These are phyloP conservation scores for Esox lucius DNA, from an alignment of 2,797 vertebrate species.

Conservation along the genomic window DNA sequence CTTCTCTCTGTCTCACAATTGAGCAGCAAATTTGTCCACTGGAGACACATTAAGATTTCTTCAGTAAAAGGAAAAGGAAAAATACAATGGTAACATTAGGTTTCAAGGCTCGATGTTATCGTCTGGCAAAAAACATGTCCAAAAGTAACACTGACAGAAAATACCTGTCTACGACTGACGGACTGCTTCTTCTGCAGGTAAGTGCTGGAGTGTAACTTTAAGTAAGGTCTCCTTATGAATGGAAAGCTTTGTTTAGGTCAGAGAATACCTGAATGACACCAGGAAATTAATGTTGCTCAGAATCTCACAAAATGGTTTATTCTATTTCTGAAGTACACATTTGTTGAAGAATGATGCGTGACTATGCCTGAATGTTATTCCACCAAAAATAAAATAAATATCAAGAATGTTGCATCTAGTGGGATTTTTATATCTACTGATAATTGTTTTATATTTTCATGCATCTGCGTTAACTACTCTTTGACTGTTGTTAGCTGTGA, in stretches of 20 bases:
- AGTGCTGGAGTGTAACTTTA: slow-evolving; percentile 20
- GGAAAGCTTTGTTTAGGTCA: slow-evolving; percentile 51
- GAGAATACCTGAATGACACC: slow-evolving; percentile 53
- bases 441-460: background rate
- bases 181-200: slow-evolving; percentile 7
- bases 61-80: background rate
- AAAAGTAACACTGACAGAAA: slow-evolving; percentile 20
- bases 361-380: background rate
- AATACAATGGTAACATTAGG: background rate
- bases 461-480: background rate
- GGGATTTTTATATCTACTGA: background rate
- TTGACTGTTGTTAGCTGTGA: background rate
- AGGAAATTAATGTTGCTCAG: background rate
- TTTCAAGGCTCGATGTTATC: background rate
- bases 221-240: slow-evolving; percentile 20
- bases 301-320: background rate
- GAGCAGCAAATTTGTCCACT: slow-evolving; percentile 5
- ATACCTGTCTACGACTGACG: slow-evolving; percentile 23
- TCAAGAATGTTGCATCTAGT: background rate
- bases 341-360: background rate
- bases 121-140: slow-evolving; percentile 11
- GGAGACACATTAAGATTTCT: background rate
- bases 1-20: background rate
- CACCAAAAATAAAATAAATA: background rate
- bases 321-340: background rate